Evolutionary conservation across 37 sponge, comb jelly and placozoan genomes (phyloP).

Genomic region (Chondrosia reniformis): DNA sequence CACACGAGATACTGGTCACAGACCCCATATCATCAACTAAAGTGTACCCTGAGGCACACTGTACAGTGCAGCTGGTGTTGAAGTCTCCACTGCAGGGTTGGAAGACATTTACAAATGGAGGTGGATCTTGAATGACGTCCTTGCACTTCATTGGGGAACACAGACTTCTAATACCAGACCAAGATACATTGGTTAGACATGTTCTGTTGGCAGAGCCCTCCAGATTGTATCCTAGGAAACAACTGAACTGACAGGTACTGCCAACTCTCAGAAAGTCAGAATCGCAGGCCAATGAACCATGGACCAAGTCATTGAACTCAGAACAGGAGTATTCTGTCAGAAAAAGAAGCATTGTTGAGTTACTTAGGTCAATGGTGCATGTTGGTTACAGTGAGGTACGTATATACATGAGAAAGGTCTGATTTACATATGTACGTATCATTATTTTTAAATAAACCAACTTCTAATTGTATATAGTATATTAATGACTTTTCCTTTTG

Average conservation of each 20-base stretch:
- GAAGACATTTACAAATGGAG: conserved; percentile 7
- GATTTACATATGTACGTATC: too few species aligned
- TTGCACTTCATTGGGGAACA: neutral
- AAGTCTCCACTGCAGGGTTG: conserved; percentile 6
- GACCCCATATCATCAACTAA: neutral
- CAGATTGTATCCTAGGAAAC: neutral
- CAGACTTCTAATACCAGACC: neutral
- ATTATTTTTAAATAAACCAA: too few species aligned
- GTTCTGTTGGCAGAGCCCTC: neutral
- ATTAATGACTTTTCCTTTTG: too few species aligned
- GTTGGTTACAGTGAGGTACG: too few species aligned
- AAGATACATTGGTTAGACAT: neutral
- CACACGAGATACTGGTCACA: neutral
- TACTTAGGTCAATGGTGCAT: too few species aligned
- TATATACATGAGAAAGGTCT: too few species aligned
- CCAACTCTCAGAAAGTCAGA: conserved; percentile 1
- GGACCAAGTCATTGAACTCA: neutral
- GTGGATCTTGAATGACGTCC: neutral
- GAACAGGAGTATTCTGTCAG: conserved; percentile 3
- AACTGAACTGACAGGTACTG: neutral
- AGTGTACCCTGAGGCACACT: neutral
- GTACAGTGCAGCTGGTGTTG: conserved; percentile 2
- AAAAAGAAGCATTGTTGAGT: too few species aligned
- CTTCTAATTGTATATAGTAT: too few species aligned
- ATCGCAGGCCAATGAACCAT: neutral